These are phyloP conservation scores for Pseudococcus jackbeardsleyi DNA, from an alignment of 2,888 invertebrate species.

Conservation along the genomic window DNA sequence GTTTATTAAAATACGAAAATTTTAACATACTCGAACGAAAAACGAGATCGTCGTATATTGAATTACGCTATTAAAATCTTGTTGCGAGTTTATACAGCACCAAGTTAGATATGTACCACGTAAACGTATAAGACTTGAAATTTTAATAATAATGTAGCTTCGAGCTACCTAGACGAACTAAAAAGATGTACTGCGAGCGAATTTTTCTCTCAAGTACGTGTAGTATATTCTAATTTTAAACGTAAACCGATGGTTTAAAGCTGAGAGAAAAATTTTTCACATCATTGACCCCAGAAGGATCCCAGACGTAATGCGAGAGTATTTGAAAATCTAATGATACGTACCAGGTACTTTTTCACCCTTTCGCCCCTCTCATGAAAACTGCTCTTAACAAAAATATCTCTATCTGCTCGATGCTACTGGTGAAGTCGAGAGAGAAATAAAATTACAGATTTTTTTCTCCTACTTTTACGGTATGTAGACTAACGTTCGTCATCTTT, in stretches of 20 bases:
- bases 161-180: not conserved
- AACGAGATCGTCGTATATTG: conserved; percentile 5
- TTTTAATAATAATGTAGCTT: conserved; percentile 31
- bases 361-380: not conserved
- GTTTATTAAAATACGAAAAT: conserved; percentile 17
- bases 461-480: not conserved
- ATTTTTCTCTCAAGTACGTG: not conserved
- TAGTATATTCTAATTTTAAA: not conserved
- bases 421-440: not conserved
- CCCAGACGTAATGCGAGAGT: not conserved
- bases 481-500: conserved; percentile 6
- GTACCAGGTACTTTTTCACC: not conserved
- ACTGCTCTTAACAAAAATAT: too few species aligned
- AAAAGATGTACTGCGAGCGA: not conserved
- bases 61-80: conserved; percentile 35
- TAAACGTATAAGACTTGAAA: not conserved
- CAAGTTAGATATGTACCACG: not conserved
- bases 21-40: conserved; percentile 25
- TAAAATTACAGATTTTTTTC: not conserved
- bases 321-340: not conserved
- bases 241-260: not conserved
- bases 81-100: not conserved
- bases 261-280: not conserved
- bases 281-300: conserved; percentile 15
- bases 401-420: not conserved